Base-by-base conservation (phyloP, 1,140 invertebrate genomes). In the Neodiprion virginianus region DNA sequence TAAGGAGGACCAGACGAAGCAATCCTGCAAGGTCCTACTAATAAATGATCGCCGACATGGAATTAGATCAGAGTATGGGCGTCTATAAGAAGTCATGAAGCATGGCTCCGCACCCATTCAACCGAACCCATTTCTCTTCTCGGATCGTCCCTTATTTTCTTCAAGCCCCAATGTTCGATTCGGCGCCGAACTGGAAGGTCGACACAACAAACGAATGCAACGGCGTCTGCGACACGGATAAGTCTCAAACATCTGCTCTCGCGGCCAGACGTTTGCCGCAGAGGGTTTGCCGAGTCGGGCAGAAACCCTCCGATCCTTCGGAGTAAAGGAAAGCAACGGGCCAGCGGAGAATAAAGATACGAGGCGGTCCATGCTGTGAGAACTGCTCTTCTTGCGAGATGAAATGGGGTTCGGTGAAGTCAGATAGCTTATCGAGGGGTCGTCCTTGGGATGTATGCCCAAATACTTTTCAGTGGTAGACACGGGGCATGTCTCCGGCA, bases 201-300 rank as follows among this genome's bases (percentile, higher is more conserved):
- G 53, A 11, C n/a, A 61, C 11, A 3, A 61, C 2, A 61, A 61
- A 8, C 53, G 8, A 17, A 61, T 40, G 28, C 11, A 14, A 14
- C 53, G 11, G n/a, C 8, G n/a, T 61, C n/a, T 61, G 11, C 53
- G n/a, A 17, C 53, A 61, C n/a, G 53, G 53, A 61, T 17, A 61
- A 61, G 53, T 61, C 53, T 8, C 53, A 61, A 61, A 61, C 53
- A 61, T 61, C 53, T 61, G 53, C 53, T 61, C 53, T 61, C 53
- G 53, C 53, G 53, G 8, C 53, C 5, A 61, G 53, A 61, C 53
- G 53, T 17, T 53, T 61, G 53, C 8, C 53, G 11, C n/a, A 61
- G 53, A 14, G 53, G n/a, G n/a, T 61, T 61, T 61, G 8, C 53
- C 53, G 53, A 14, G 53, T 61, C 8, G 53, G 28, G 28, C 28